A percentile compares a stretch with the other conserved stretches of the same genome.
phyloP scores from a whole-genome alignment of 2,888 invertebrate genomes.

The Mythimna albipuncta region DNA sequence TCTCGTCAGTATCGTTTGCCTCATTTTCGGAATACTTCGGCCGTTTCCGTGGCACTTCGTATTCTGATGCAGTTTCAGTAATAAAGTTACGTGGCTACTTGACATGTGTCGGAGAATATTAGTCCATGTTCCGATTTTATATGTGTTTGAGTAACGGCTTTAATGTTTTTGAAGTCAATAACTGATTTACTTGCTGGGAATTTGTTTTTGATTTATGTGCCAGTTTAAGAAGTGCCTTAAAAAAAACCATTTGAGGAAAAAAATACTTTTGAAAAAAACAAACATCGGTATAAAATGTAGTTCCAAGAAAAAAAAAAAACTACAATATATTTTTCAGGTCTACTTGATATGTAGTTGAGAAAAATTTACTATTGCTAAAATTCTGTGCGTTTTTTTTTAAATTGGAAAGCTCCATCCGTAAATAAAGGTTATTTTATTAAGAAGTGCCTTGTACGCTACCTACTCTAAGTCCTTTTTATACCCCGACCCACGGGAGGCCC shows the following conservation, averaged over 20 bases:
- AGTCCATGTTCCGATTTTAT: conserved; percentile 41
- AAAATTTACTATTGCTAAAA: too few relatives aligned
- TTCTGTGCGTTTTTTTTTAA: too few relatives aligned
- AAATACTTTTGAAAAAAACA: too few relatives aligned
- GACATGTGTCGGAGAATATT: conserved; percentile 41
- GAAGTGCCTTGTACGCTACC: not conserved
- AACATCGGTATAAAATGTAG: too few relatives aligned
- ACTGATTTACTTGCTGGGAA: conserved; percentile 12
- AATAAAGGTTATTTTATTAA: too few relatives aligned
- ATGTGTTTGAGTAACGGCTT: conserved; percentile 34
- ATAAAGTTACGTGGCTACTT: conserved; percentile 41
- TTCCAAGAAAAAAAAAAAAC: too few relatives aligned
- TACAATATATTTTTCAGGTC: too few relatives aligned
- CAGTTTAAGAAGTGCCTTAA: not conserved
- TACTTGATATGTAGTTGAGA: too few relatives aligned
- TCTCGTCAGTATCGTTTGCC: conserved; percentile 26
- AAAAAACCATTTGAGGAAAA: too few relatives aligned
- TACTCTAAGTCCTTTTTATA: too few relatives aligned
- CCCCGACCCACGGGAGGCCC: too few relatives aligned
- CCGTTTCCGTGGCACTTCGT: conserved; percentile 53
- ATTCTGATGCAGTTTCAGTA: conserved; percentile 45
- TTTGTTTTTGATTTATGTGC: conserved; percentile 2
- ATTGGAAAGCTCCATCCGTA: too few relatives aligned
- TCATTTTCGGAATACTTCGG: conserved; percentile 41
- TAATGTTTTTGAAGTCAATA: conserved; percentile 8